Evolutionary conservation across 2,113 vertebrate species (phyloP), one percentile per base, ranked within the genome.

Genomic region (Lampris megalopsis): DNA sequence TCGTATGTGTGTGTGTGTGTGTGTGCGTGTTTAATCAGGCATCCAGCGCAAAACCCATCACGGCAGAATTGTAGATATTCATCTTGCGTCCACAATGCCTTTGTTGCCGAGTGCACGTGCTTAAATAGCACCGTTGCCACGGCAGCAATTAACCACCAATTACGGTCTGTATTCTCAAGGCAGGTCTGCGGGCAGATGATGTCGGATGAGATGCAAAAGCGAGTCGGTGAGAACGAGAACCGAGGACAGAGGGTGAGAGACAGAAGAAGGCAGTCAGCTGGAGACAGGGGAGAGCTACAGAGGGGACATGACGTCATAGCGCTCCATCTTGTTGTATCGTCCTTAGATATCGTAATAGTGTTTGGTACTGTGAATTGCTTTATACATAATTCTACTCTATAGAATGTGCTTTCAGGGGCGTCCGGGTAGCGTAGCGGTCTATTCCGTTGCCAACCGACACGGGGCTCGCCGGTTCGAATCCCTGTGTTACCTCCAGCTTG

Each of bases 61-160:
- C 24, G 11, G 50, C 3, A 56, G 38, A 43, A 6, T 2, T 24
- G 24, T 24, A 24, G 24, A 24, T 24, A 24, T 24, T 24, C 47
- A 56, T 24, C 40, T 9, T 47, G 42, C 53, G 13, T 45, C 49
- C 54, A 69, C 54, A 24, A 81, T 58, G 74, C 42, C 63, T 86
- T 90, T 82, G 78, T 86, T 83, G 73, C 70, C 62, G 43, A 65
- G 65, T 49, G 67, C 2, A 63, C 71, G 61, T 80, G 84, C 80
- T 84, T 86, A 88, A 88, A 91, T 85, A 90, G 87, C 81, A 88
- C 89, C 60, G 92, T 92, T 92, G 89, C 90, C 89, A 91, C 78
- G 84, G 90, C 90, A 93, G 91, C 89, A 93, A 93, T 93, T 92
- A 93, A 84, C 84, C 71, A 79, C 87, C 90, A 91, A 85, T 92